These are phyloP conservation scores for Corythoichthys intestinalis DNA, from an alignment of 2,113 vertebrate species.

Conservation along the genomic window DNA sequence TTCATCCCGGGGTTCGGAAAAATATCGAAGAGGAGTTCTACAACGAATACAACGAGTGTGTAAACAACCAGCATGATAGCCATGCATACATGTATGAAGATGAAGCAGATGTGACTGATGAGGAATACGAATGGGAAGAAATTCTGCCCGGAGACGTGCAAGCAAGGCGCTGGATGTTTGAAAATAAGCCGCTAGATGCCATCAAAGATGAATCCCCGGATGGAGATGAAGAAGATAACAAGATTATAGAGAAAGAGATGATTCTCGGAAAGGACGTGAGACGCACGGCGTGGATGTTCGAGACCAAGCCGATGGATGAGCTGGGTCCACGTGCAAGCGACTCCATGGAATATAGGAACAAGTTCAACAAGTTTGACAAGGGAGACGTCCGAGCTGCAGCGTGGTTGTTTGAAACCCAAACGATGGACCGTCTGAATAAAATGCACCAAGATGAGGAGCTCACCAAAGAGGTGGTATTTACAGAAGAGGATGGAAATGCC, in stretches of 20 bases:
- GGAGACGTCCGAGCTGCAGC: constrained; percentile 72
- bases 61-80: constrained; percentile 55
- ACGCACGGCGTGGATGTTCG: constrained; percentile 84
- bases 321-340: constrained; percentile 47
- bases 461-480: constrained; percentile 63
- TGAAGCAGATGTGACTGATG: constrained; percentile 66
- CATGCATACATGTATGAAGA: constrained; percentile 78
- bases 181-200: constrained; percentile 79
- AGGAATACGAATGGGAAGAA: constrained; percentile 78
- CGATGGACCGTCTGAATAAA: constrained; percentile 79
- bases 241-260: constrained; percentile 74
- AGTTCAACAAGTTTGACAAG: constrained; percentile 75
- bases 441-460: constrained; percentile 71
- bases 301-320: constrained; percentile 77
- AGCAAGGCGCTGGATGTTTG: constrained; percentile 82
- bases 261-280: constrained; percentile 79
- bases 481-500: constrained; percentile 77
- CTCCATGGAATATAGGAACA: constrained; percentile 60
- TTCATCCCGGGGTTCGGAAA: constrained; percentile 81
- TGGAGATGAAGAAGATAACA: constrained; percentile 59
- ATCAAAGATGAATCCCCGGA: constrained; percentile 73
- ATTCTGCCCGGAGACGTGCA: constrained; percentile 82
- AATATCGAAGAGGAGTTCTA: constrained; percentile 77
- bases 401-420: constrained; percentile 83
- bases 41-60: constrained; percentile 69